Evolutionary conservation across 2,797 vertebrate genomes (phyloP).

Genomic region (Ambastaia sidthimunki): DNA sequence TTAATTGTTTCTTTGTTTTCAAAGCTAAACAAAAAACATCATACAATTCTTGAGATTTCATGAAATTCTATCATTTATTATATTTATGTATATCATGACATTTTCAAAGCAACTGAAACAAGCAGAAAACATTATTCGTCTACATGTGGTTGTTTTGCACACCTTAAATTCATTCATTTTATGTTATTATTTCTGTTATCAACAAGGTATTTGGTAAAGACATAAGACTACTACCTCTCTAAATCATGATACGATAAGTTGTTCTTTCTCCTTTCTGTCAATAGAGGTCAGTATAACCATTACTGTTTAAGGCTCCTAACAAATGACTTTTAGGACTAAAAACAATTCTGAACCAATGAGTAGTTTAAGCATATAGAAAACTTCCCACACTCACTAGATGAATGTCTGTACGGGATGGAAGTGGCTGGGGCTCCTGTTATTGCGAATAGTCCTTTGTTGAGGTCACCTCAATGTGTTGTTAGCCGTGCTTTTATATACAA

Average conservation of each 20-base stretch:
- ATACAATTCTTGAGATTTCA: no score
- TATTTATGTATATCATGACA: no score
- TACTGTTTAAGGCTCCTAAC: background rate
- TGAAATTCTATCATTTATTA: no score
- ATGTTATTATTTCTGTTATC: background rate
- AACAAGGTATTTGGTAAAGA: background rate
- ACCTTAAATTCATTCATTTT: no score
- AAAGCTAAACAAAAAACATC: no score
- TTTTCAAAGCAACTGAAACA: no score
- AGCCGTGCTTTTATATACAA: slow-evolving; percentile 42
- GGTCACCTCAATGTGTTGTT: slow-evolving; percentile 47
- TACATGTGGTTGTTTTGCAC: no score
- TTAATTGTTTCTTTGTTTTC: no score
- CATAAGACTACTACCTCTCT: background rate
- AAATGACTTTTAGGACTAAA: background rate
- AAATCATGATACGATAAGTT: background rate
- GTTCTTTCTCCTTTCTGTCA: slow-evolving; percentile 18
- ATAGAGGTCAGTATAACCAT: slow-evolving; percentile 34
- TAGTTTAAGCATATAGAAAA: background rate
- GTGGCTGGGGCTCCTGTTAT: slow-evolving; percentile 34
- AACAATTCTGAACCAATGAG: background rate
- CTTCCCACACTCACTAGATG: background rate
- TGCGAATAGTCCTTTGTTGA: slow-evolving; percentile 45
- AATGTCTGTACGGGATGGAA: slow-evolving; percentile 15
- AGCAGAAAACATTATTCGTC: no score